A percentile compares a stretch with the other conserved stretches of the same genome.
These are phyloP conservation scores for Lydus trimaculatus DNA, from an alignment of 2,888 invertebrate genomes.

Conservation along the genomic window DNA sequence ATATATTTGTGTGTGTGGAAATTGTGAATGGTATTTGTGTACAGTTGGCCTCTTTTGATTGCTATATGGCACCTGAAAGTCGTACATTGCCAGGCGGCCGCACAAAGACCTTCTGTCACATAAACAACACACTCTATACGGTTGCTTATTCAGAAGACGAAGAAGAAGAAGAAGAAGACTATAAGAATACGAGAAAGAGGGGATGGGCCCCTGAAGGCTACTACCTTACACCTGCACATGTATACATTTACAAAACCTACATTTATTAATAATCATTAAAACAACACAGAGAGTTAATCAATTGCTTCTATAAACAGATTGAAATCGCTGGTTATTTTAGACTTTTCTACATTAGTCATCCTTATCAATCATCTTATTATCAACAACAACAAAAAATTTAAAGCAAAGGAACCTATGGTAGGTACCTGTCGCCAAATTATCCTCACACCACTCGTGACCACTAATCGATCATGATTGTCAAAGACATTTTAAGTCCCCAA, in stretches of 20 bases:
- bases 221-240: conserved; percentile 31
- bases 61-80: conserved; percentile 38
- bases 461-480: background rate
- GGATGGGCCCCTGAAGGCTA: conserved; percentile 29
- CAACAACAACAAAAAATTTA: background rate
- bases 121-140: conserved; percentile 34
- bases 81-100: conserved; percentile 38
- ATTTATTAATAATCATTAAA: conserved; percentile 18
- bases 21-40: conserved; percentile 3
- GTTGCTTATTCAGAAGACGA: background rate
- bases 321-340: too few relatives aligned
- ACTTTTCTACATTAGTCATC: too few relatives aligned
- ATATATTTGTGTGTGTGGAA: background rate
- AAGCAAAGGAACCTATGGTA: background rate
- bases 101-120: conserved; percentile 42
- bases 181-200: background rate
- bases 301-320: too few relatives aligned
- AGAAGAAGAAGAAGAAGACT: background rate
- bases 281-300: too few relatives aligned
- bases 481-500: background rate
- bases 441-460: background rate
- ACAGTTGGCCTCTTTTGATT: conserved; percentile 29
- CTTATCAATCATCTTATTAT: background rate
- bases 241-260: background rate
- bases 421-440: background rate